phyloP scores from a whole-genome alignment of 2,888 invertebrate species.

The Cephus sareptanus region DNA sequence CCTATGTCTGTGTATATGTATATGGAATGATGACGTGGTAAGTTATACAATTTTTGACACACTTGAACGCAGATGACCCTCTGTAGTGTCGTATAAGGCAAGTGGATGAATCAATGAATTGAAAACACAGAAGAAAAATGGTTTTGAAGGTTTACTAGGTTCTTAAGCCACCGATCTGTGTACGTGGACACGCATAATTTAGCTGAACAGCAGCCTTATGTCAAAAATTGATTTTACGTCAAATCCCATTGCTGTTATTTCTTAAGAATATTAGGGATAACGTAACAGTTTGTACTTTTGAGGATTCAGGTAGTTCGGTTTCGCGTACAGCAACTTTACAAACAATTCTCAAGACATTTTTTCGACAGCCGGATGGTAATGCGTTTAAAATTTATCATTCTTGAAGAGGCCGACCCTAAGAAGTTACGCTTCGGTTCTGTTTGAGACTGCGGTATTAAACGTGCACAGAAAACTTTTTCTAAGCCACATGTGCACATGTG shows the following conservation, averaged over 20 bases:
- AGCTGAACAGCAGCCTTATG: too few relatives aligned
- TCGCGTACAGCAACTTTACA: neutral
- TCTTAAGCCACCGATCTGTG: too few relatives aligned
- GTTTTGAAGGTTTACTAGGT: too few relatives aligned
- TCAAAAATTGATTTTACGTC: neutral
- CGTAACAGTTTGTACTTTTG: neutral
- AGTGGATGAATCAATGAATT: too few relatives aligned
- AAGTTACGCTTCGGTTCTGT: neutral
- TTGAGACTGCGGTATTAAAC: neutral
- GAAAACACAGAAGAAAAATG: too few relatives aligned
- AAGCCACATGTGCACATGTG: conserved; percentile 23
- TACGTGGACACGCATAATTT: too few relatives aligned
- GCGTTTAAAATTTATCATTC: neutral
- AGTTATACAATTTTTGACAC: too few relatives aligned
- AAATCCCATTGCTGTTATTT: neutral
- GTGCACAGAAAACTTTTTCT: conserved; percentile 3
- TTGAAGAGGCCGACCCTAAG: neutral
- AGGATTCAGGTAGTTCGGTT: neutral
- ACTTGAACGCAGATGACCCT: too few relatives aligned
- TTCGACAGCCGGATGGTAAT: neutral
- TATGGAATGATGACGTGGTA: too few relatives aligned
- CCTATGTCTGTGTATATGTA: too few relatives aligned
- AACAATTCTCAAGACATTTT: neutral
- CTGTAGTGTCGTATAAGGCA: too few relatives aligned
- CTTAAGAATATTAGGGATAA: neutral